phyloP scores from a whole-genome alignment of 2,797 vertebrate species.

The Alfaro cultratus region DNA sequence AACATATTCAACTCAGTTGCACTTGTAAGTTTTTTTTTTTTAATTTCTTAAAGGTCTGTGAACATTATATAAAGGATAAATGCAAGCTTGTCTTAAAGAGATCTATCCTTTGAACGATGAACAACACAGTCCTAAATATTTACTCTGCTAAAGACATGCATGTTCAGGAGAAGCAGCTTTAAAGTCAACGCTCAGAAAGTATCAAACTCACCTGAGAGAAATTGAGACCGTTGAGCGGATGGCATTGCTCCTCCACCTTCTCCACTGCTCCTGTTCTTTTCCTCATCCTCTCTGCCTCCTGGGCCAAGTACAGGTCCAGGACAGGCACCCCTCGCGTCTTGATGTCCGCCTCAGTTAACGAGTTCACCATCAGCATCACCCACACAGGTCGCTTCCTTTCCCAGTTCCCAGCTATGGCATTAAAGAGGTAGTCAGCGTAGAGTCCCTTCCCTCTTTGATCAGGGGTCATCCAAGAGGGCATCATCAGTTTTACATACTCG shows the following conservation, averaged over 20 bases:
- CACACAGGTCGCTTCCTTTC: slow-evolving; percentile 89
- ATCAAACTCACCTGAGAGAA: slow-evolving; percentile 89
- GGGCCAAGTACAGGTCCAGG: slow-evolving; percentile 89
- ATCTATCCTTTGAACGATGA: not conserved
- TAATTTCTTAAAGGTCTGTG: not conserved
- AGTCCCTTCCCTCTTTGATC: slow-evolving; percentile 89
- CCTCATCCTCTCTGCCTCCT: slow-evolving; percentile 89
- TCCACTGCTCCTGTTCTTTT: slow-evolving; percentile 90
- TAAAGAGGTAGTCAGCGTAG: slow-evolving; percentile 91
- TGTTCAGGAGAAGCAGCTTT: not conserved
- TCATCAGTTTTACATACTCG: slow-evolving; percentile 91
- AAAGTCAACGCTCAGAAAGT: not conserved
- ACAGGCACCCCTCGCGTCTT: slow-evolving; percentile 88
- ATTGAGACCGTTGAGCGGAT: slow-evolving; percentile 89
- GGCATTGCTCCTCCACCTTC: slow-evolving; percentile 93
- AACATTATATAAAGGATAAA: not conserved
- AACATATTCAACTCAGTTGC: not conserved
- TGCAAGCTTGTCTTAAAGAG: not conserved
- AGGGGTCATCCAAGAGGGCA: slow-evolving; percentile 91
- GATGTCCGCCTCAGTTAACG: slow-evolving; percentile 88
- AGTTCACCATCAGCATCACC: slow-evolving; percentile 95
- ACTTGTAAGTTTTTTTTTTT: not conserved
- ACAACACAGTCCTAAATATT: not conserved
- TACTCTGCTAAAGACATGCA: not conserved
- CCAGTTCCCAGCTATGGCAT: slow-evolving; percentile 92